Evolutionary conservation across 2,888 invertebrate genomes (phyloP).

Genomic region (Syrphus vitripennis): DNA sequence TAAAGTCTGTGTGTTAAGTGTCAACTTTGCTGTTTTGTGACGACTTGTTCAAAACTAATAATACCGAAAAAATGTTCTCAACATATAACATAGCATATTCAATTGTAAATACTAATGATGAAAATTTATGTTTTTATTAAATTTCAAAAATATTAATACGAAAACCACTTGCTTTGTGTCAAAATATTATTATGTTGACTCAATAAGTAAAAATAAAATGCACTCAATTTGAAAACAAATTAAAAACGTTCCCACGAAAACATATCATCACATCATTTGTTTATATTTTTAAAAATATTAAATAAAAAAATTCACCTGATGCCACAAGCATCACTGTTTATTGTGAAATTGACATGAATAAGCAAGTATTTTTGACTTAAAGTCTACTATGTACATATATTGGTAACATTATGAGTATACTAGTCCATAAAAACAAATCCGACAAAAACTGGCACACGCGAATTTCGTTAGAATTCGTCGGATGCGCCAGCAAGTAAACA

Average conservation of each 20-base stretch:
- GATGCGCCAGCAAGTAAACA: background rate
- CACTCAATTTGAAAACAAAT: background rate
- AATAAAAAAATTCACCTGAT: conserved; percentile 51
- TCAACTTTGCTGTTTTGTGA: too few species aligned
- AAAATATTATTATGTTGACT: background rate
- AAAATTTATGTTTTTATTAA: background rate
- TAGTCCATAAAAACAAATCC: background rate
- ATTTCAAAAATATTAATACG: too few species aligned
- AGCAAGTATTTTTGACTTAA: conserved; percentile 34
- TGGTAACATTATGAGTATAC: too few species aligned
- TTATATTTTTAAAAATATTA: conserved; percentile 4
- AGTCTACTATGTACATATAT: background rate
- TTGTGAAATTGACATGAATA: conserved; percentile 66
- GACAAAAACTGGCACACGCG: background rate
- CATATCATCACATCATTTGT: background rate
- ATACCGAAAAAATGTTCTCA: too few species aligned
- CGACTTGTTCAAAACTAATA: too few species aligned
- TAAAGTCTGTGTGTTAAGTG: too few species aligned
- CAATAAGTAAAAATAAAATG: background rate
- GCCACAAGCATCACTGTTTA: background rate
- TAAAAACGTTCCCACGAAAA: conserved; percentile 22
- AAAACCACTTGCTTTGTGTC: too few species aligned
- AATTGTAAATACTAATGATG: too few species aligned
- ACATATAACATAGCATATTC: too few species aligned
- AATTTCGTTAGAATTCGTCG: background rate